Evolutionary conservation across 2,113 vertebrate genomes (phyloP), one percentile per base, ranked within the genome.

Genomic region (Deroptyus accipitrinus): DNA sequence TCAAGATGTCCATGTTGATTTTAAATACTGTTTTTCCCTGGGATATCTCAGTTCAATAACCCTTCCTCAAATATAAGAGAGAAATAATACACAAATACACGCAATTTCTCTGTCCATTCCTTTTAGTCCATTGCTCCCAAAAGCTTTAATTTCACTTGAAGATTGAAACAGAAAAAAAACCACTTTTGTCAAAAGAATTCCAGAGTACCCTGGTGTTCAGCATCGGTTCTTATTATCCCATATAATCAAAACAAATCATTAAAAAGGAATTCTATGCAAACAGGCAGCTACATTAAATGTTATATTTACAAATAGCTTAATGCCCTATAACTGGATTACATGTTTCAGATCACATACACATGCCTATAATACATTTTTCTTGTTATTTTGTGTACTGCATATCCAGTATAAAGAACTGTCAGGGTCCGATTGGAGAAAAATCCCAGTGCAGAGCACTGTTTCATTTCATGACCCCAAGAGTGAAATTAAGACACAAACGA

Each of bases 41-140:
- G 10, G 86, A 57, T 52, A 72, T 35, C 39, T 84, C 33, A 9
- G 13, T n/a, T 86, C 59, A 31, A 54, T 51, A 82, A 92, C 7
- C 10, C 5, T 64, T 84, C 39, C 33, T 61, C 27, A 92, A 55
- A 67, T 6, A 2, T 15, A 52, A 84, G 42, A 33, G 10, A 64
- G 30, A 69, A 83, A 64, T 19, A 46, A 81, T 30, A 69, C 13
- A 61, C 16, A 84, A 69, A 91, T 18, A 9, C 23, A 48, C 5
- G 3, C 0, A 81, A 59, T 35, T 11, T 0, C 5, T 74, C 28
- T 13, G 7, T 15, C 61, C 13, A 13, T 75, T 88, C 15, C 27
- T 39, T 55, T 69, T 33, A 63, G 31, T 18, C 59, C 16, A 22
- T 25, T 68, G 10, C 4, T 86, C 30, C 35, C 39, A 63, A 48